phyloP scores from a whole-genome alignment of 2,113 vertebrate genomes.

The Eudyptes chrysolophus region DNA sequence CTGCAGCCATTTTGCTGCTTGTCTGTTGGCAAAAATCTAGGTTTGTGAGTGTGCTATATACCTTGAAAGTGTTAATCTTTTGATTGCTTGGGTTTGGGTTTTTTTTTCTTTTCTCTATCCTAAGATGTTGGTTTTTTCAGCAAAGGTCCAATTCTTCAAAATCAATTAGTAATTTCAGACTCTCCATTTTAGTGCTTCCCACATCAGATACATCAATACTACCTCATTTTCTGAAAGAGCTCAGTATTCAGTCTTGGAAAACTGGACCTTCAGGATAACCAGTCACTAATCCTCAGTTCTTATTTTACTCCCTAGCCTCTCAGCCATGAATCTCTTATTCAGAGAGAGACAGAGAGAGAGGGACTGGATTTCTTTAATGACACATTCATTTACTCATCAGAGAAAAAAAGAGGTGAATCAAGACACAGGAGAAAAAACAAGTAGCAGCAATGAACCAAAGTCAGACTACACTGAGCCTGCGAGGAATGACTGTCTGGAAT shows the following conservation, averaged over 20 bases:
- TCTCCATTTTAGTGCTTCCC: not conserved
- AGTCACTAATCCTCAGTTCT: not conserved
- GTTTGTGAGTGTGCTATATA: not conserved
- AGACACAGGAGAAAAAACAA: not conserved
- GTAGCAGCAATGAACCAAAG: not conserved
- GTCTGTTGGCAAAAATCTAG: not conserved
- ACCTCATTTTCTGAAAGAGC: not conserved
- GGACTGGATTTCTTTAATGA: not conserved
- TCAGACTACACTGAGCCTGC: not conserved
- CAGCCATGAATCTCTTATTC: not conserved
- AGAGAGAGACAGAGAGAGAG: not conserved
- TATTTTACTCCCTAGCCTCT: not conserved
- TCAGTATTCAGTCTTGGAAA: not conserved
- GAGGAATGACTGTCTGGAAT: not conserved
- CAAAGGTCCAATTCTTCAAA: not conserved
- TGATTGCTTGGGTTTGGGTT: not conserved
- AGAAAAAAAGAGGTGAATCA: not conserved
- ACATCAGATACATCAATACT: not conserved
- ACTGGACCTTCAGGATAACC: not conserved
- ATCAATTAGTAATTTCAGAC: not conserved
- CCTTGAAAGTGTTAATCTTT: not conserved
- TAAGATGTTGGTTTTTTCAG: not conserved
- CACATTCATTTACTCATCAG: not conserved
- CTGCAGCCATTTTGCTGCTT: not conserved
- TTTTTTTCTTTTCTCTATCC: no score